phyloP scores from a whole-genome alignment of 2,113 vertebrate species.

The Lagopus leucura region DNA sequence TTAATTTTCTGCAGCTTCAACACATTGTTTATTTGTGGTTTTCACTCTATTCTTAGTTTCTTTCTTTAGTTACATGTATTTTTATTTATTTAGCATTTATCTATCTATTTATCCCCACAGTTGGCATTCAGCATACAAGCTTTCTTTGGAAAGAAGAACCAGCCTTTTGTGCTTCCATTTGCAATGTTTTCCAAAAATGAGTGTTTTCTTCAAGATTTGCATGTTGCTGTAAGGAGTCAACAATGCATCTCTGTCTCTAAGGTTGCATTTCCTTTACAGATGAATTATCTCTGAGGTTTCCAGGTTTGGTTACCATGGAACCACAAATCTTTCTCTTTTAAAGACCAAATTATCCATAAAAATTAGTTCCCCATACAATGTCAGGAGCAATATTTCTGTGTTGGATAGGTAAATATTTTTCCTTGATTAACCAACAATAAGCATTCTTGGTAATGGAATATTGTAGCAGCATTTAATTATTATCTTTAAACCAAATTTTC shows the following conservation, averaged over 20 bases:
- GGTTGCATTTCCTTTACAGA: neutral
- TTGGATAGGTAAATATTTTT: constrained; percentile 17
- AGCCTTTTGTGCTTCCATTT: neutral
- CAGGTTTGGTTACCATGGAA: neutral
- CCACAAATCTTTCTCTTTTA: neutral
- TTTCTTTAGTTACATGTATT: neutral
- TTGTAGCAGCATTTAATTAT: neutral
- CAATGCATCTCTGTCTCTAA: neutral
- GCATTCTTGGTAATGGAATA: neutral
- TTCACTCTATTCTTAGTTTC: neutral
- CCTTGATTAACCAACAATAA: neutral
- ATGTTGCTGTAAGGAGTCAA: neutral
- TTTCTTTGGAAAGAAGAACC: neutral
- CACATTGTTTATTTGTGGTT: neutral
- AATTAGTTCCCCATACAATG: neutral
- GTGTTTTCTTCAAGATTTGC: neutral
- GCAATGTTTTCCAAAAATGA: neutral
- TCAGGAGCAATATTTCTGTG: neutral
- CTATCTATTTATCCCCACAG: neutral
- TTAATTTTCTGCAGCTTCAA: constrained; percentile 20
- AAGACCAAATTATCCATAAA: constrained; percentile 21
- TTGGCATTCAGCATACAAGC: neutral
- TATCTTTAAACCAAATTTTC: neutral
- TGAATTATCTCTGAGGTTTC: constrained; percentile 1
- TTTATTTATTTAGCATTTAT: neutral